Conservation (phyloP, 2,797 vertebrate species). For the Otolemur crassicaudatus region DNA sequence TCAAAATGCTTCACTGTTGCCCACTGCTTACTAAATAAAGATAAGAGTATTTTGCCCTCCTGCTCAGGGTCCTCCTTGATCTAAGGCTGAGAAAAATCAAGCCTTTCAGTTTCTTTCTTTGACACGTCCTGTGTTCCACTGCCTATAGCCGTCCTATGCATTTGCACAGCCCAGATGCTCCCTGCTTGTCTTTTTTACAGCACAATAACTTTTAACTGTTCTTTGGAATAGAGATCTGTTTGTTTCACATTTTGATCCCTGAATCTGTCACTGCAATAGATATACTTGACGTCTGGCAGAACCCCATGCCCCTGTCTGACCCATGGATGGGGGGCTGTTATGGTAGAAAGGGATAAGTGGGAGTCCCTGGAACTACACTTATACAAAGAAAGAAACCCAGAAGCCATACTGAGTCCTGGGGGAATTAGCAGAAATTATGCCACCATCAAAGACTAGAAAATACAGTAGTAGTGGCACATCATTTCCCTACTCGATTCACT, state of each 20-base stretch:
- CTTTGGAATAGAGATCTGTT: not conserved
- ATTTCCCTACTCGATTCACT: not conserved
- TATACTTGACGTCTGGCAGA: not conserved
- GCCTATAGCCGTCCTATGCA: not conserved
- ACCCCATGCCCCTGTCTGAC: not conserved
- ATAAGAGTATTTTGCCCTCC: not conserved
- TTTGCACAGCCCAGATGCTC: not conserved
- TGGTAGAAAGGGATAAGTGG: not conserved
- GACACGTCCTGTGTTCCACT: rapidly evolving
- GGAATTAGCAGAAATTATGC: not conserved
- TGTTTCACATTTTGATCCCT: not conserved
- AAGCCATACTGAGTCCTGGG: not conserved
- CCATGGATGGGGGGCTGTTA: rapidly evolving
- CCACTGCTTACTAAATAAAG: not conserved
- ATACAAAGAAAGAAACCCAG: not conserved
- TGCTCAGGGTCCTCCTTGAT: rapidly evolving
- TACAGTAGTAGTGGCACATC: rapidly evolving
- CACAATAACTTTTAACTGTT: not conserved
- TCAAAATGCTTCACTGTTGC: not conserved
- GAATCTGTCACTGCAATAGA: not conserved
- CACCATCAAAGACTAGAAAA: not conserved
- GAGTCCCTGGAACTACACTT: not conserved
- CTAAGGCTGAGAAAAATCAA: not conserved
- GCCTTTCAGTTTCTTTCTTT: not conserved
- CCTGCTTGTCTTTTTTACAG: not conserved